phyloP scores from a whole-genome alignment of 1,140 invertebrate species.

The Scaptomyza montana region DNA sequence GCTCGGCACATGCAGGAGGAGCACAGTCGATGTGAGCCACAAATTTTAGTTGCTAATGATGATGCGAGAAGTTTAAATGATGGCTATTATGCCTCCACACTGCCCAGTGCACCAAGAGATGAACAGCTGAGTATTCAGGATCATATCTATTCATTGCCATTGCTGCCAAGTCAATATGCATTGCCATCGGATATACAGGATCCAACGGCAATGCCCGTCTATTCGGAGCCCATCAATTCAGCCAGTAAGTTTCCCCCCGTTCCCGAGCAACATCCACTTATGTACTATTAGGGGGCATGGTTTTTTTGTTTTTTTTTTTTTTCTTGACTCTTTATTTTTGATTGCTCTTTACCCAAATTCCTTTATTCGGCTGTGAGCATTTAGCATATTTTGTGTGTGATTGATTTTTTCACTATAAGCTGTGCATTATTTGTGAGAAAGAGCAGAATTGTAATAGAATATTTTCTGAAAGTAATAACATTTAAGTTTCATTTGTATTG shows the following conservation, averaged over 20 bases:
- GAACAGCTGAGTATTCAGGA: conserved; percentile 15
- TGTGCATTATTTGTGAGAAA: no score
- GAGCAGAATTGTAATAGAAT: conserved; percentile 2
- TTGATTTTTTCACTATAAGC: not conserved
- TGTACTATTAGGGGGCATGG: not conserved
- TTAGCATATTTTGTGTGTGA: not conserved
- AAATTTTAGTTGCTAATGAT: not conserved
- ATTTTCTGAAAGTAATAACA: no score
- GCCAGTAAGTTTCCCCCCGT: conserved; percentile 39
- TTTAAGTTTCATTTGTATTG: no score
- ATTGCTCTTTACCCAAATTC: not conserved
- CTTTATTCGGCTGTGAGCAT: conserved; percentile 23
- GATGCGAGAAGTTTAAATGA: not conserved
- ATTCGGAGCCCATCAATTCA: conserved; percentile 67
- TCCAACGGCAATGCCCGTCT: conserved; percentile 33
- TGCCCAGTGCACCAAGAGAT: conserved; percentile 24
- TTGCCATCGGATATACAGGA: conserved; percentile 44
- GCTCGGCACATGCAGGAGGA: conserved; percentile 47
- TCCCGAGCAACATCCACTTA: not conserved
- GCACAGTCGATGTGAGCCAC: conserved; percentile 10
- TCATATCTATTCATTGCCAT: conserved; percentile 67
- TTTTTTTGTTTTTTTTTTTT: no score
- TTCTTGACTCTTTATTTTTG: not conserved
- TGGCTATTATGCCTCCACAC: not conserved
- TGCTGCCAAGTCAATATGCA: conserved; percentile 63